These are phyloP conservation scores for Pipistrellus kuhlii DNA, from an alignment of 2,797 vertebrate species.

Conservation along the genomic window DNA sequence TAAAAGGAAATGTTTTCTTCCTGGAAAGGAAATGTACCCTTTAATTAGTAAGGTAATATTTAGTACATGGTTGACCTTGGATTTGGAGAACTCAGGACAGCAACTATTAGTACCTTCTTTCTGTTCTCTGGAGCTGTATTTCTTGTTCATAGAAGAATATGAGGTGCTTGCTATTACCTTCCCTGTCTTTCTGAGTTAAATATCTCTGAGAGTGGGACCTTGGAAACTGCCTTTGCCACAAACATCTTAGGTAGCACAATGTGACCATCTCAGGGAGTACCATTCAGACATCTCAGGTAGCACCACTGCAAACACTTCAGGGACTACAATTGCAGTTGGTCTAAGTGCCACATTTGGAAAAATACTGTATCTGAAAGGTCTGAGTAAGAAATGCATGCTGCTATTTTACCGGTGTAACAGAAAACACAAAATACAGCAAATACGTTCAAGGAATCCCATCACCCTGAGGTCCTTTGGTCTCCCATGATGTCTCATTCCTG, in stretches of 20 bases:
- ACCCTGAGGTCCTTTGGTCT: neutral
- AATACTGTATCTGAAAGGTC: neutral
- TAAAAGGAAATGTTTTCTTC: neutral
- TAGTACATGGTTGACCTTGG: neutral
- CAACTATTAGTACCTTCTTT: neutral
- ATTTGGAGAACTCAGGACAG: neutral
- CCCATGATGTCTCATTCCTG: neutral
- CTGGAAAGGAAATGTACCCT: neutral
- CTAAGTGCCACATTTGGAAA: neutral
- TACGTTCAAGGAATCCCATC: neutral
- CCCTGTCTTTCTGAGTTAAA: neutral
- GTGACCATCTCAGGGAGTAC: neutral
- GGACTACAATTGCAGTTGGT: neutral
- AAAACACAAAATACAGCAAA: neutral
- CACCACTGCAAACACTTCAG: neutral
- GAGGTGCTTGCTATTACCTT: neutral
- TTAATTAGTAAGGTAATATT: neutral
- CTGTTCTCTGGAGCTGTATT: neutral
- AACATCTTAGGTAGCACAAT: neutral
- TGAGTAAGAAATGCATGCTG: neutral
- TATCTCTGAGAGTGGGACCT: neutral
- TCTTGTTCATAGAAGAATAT: neutral
- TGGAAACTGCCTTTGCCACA: neutral
- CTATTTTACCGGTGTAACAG: neutral
- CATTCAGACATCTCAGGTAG: neutral